Percentiles rank a stretch among this genome's conserved stretches.
Conservation (phyloP, 2,113 vertebrate species). For the Chelonoidis abingdonii region DNA sequence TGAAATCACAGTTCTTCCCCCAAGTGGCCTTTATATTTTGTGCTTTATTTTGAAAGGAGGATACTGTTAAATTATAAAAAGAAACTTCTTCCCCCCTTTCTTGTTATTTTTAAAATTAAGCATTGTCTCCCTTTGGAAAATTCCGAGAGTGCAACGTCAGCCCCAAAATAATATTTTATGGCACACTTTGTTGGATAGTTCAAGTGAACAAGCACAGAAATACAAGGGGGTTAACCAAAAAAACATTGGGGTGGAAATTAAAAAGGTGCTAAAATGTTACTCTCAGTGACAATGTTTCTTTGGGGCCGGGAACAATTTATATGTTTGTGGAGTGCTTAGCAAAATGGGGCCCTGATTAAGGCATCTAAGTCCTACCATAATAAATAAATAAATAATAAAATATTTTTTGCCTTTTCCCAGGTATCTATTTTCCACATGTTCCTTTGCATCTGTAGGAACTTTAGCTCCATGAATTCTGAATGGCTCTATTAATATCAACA, state of each 20-base stretch:
- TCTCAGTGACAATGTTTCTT: neutral
- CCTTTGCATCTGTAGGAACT: neutral
- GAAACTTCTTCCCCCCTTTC: neutral
- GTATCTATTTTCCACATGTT: neutral
- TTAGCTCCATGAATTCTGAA: neutral
- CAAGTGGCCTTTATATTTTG: neutral
- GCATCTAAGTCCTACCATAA: rapidly evolving
- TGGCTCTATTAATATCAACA: neutral
- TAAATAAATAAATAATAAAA: neutral
- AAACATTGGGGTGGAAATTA: neutral
- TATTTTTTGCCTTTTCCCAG: neutral
- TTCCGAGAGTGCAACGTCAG: neutral
- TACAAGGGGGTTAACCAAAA: neutral
- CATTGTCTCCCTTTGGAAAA: neutral
- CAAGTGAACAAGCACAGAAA: neutral
- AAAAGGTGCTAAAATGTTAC: neutral
- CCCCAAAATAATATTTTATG: neutral
- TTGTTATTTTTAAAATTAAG: neutral
- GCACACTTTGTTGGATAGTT: neutral
- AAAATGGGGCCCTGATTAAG: rapidly evolving
- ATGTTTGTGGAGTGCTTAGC: rapidly evolving
- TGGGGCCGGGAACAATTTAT: neutral
- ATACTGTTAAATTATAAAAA: neutral
- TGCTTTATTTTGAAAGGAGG: neutral
- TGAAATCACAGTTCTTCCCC: constrained; percentile 35